A percentile compares a stretch with the other conserved stretches of the same genome.
phyloP scores from a whole-genome alignment of 2,797 vertebrate species.

The Pithecia hirsuta region DNA sequence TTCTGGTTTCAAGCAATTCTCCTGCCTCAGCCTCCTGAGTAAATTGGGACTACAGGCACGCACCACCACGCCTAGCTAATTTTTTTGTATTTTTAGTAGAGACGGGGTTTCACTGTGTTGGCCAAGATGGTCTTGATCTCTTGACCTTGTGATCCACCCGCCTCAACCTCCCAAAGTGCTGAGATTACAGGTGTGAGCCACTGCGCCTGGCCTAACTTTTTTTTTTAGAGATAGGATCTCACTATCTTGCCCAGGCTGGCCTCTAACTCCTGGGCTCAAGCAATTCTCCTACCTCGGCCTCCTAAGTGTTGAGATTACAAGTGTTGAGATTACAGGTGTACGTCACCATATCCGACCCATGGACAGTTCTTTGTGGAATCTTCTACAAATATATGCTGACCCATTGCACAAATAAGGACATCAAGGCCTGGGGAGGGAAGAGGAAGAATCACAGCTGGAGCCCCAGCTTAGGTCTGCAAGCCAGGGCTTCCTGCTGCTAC shows the following conservation, averaged over 20 bases:
- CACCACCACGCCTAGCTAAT: too few relatives aligned
- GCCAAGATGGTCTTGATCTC: too few relatives aligned
- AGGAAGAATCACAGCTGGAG: too few relatives aligned
- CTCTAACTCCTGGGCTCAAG: not conserved
- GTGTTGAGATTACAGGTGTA: not conserved
- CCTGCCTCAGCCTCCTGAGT: too few relatives aligned
- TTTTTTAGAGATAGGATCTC: not conserved
- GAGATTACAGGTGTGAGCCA: too few relatives aligned
- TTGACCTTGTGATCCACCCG: too few relatives aligned
- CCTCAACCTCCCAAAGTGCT: too few relatives aligned
- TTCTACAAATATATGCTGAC: not conserved
- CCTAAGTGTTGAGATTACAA: not conserved
- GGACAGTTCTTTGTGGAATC: not conserved
- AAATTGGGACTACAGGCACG: too few relatives aligned
- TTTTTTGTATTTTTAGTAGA: too few relatives aligned
- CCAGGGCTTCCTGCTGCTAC: not conserved
- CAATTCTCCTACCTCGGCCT: not conserved
- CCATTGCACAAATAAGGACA: not conserved
- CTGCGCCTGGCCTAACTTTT: too few relatives aligned
- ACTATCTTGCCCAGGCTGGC: not conserved
- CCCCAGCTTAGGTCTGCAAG: not conserved
- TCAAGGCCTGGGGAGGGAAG: not conserved
- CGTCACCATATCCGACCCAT: not conserved
- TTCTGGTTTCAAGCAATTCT: too few relatives aligned
- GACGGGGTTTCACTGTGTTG: too few relatives aligned